Percentiles rank a stretch among this genome's conserved stretches.
These are phyloP conservation scores for Amblyjoppa fuscipennis DNA, from an alignment of 2,888 invertebrate genomes.

Conservation along the genomic window DNA sequence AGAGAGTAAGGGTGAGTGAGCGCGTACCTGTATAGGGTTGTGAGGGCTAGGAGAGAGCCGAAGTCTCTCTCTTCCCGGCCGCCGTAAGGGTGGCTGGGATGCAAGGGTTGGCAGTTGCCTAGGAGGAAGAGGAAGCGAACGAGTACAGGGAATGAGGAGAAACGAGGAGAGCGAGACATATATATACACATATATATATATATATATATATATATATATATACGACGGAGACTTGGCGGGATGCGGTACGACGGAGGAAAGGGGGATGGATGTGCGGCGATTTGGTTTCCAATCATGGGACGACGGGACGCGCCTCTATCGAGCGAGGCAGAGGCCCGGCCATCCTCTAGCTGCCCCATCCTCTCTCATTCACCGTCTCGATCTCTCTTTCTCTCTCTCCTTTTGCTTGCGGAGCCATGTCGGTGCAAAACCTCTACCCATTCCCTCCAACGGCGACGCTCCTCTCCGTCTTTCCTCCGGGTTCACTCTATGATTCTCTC, in stretches of 20 bases:
- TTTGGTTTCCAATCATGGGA: slow-evolving; percentile 86
- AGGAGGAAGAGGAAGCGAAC: slow-evolving; percentile 57
- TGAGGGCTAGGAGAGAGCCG: slow-evolving; percentile 51
- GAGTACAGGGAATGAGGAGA: slow-evolving; percentile 60
- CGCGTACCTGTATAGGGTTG: slow-evolving; percentile 61
- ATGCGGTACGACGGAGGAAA: slow-evolving; percentile 71
- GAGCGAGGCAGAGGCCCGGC: slow-evolving; percentile 84
- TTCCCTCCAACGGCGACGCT: slow-evolving; percentile 70
- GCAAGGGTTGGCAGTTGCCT: slow-evolving; percentile 62
- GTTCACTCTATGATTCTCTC: slow-evolving; percentile 67
- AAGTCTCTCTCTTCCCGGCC: slow-evolving; percentile 40
- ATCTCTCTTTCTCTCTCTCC: slow-evolving; percentile 58
- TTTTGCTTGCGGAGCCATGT: slow-evolving; percentile 80
- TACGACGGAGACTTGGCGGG: slow-evolving; percentile 63
- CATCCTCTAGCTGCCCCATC: slow-evolving; percentile 82
- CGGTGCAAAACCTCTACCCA: slow-evolving; percentile 82
- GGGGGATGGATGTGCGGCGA: slow-evolving; percentile 85
- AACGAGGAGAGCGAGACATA: slow-evolving; percentile 60
- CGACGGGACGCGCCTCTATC: slow-evolving; percentile 85
- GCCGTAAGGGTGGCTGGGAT: slow-evolving; percentile 65
- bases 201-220: slow-evolving; percentile 49
- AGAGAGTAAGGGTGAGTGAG: slow-evolving; percentile 61
- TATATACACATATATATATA: slow-evolving; percentile 48
- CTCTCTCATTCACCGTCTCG: slow-evolving; percentile 71
- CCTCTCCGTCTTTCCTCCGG: slow-evolving; percentile 69